These are phyloP conservation scores for Litocranius walleri DNA, from an alignment of 2,113 vertebrate genomes.

Conservation along the genomic window DNA sequence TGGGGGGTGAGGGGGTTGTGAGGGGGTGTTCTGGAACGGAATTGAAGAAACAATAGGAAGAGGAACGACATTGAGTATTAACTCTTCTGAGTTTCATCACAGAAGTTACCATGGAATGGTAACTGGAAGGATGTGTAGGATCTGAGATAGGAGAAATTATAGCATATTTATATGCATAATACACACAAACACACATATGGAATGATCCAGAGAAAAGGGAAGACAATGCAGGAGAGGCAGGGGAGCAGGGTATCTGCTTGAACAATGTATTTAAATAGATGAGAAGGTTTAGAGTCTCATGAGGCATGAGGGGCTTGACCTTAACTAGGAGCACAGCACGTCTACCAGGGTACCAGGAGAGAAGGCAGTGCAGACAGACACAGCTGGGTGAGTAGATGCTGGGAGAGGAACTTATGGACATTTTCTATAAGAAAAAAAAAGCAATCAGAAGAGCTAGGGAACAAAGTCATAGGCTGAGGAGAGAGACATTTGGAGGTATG, in stretches of 20 bases:
- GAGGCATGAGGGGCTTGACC: background rate
- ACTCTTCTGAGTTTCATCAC: background rate
- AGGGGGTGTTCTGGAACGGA: background rate
- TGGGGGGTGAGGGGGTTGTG: background rate
- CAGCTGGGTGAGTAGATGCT: background rate
- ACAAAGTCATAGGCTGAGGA: background rate
- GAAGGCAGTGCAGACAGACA: background rate
- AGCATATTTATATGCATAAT: background rate
- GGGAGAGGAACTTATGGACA: background rate
- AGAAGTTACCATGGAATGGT: slow-evolving; percentile 5
- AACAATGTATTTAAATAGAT: background rate
- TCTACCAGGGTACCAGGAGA: background rate
- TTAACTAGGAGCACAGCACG: background rate
- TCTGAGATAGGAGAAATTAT: background rate
- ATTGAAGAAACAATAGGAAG: background rate
- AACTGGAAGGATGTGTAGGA: background rate
- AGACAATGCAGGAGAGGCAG: background rate
- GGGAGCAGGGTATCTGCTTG: background rate
- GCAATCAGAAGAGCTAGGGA: background rate
- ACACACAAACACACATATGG: background rate
- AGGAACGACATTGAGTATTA: background rate
- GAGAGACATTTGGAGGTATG: background rate
- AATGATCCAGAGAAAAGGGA: background rate
- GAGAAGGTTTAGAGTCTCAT: background rate
- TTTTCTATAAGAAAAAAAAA: slow-evolving; percentile 13